These are phyloP conservation scores for Entosphenus tridentatus DNA, from an alignment of 2,113 vertebrate genomes.

Conservation along the genomic window DNA sequence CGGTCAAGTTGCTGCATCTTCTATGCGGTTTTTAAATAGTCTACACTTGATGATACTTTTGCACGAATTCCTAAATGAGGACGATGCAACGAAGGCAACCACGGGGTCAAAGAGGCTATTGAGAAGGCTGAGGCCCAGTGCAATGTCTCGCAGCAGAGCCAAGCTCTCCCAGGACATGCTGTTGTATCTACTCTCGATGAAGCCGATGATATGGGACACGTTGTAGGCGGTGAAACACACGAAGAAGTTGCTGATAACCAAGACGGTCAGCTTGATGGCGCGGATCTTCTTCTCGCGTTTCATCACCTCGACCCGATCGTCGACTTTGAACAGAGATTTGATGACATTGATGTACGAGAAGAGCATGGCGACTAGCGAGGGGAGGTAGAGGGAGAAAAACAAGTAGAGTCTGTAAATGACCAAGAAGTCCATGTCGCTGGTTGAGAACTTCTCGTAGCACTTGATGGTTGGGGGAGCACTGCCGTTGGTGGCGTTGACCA, in stretches of 20 bases:
- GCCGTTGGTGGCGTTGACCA: background rate
- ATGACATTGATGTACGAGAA: slow-evolving; percentile 36
- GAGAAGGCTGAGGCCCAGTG: slow-evolving; percentile 28
- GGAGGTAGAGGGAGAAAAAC: slow-evolving; percentile 34
- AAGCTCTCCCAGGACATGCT: slow-evolving; percentile 24
- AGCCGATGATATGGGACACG: slow-evolving; percentile 49
- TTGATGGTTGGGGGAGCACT: accelerated
- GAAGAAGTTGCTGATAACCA: slow-evolving; percentile 35
- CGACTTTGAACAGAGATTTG: slow-evolving; percentile 11
- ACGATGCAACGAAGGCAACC: slow-evolving; percentile 58
- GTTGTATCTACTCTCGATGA: slow-evolving; percentile 19
- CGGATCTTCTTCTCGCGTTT: slow-evolving; percentile 19
- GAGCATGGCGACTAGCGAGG: slow-evolving; percentile 30
- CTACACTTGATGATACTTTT: background rate
- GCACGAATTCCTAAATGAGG: slow-evolving; percentile 25
- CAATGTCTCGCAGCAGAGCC: slow-evolving; percentile 21
- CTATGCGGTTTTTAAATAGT: too few relatives aligned
- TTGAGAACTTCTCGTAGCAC: slow-evolving; percentile 30
- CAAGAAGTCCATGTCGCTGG: slow-evolving; percentile 25
- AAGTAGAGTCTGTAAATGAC: slow-evolving; percentile 40
- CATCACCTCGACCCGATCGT: slow-evolving; percentile 13
- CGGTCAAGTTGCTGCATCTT: too few relatives aligned
- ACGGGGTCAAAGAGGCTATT: slow-evolving; percentile 53
- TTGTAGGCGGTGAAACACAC: slow-evolving; percentile 58
- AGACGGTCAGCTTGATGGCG: slow-evolving; percentile 31